Base-by-base conservation (phyloP, 2,113 vertebrate species). In the Pao palembangensis region DNA sequence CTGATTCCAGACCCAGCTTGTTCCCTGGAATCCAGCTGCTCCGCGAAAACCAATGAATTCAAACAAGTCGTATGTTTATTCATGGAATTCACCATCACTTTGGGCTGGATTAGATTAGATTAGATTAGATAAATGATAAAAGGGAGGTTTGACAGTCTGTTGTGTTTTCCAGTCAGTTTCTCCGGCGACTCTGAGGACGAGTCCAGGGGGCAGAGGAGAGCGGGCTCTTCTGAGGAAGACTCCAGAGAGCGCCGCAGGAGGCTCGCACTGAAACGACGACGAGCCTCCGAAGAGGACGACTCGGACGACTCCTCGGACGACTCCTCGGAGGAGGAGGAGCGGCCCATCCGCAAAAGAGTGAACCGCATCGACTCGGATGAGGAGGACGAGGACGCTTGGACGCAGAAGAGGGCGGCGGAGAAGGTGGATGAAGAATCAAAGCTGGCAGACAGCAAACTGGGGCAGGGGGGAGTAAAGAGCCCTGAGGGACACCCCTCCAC, bases 281-380 rank as follows among this genome's bases (percentile, higher is more conserved):
- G 87, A 64, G 85, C 89, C 0, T 91, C 89, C 0, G 90, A 92
- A 48, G 89, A 90, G 0, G 83, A 87, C 11, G 85, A 89, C 42
- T 85, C 81, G 0, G 88, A 91, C 8, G 75, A 83, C 0, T 86
- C 82, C 42, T 84, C 80, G 0, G 74, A 73, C 25, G 76, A 81
- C 1, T 85, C 82, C 4, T 86, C 85, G 0, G 85, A 88, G 54
- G 94, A 94, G 55, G 93, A 93, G 55, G 93, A 93, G n/a, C 90
- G 89, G 5, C 94, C 94, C 0, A 55, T 95, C 59, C 93, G 94
- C 5, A 98, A 98, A 47, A 88, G 96, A 13, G 89, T 96, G 16
- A 96, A 97, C 53, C 93, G 94, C 8, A 98, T 98, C 0, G 96
- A 97, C 74, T 97, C 96, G 0, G 96, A 87, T 6, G 88, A 90